Conservation (phyloP, 2,888 invertebrate genomes). For the Polyommatus icarus region DNA sequence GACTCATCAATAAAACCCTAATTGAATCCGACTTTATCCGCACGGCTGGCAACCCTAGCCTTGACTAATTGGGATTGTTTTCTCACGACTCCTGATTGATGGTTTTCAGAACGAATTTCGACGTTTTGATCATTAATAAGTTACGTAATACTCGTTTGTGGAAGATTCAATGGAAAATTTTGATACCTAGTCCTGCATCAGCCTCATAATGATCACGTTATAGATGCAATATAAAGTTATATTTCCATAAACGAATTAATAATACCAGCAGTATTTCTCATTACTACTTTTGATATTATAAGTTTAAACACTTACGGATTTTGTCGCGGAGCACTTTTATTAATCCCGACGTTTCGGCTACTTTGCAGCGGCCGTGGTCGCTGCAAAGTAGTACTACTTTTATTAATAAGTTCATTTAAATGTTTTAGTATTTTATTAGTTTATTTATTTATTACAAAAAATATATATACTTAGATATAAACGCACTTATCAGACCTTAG, state of each 20-base stretch:
- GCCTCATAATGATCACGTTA: neutral
- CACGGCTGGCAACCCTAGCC: neutral
- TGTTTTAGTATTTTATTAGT: too few species aligned
- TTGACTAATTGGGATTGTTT: conserved; percentile 23
- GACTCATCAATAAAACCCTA: neutral
- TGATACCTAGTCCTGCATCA: neutral
- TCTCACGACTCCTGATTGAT: conserved; percentile 31
- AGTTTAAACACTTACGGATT: too few species aligned
- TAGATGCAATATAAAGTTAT: neutral
- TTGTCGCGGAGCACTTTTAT: too few species aligned
- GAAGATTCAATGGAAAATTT: neutral
- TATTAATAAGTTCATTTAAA: too few species aligned
- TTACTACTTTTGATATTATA: too few species aligned
- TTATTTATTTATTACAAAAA: too few species aligned
- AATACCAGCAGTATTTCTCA: too few species aligned
- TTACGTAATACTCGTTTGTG: neutral
- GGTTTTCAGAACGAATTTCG: conserved; percentile 23
- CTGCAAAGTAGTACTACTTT: too few species aligned
- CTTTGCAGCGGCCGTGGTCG: too few species aligned
- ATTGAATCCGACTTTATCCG: neutral
- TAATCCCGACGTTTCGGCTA: too few species aligned
- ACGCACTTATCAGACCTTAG: neutral
- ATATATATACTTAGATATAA: neutral
- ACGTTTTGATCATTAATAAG: conserved; percentile 19
- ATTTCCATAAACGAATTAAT: too few species aligned